phyloP scores from a whole-genome alignment of 2,888 invertebrate genomes.

The Candidula unifasciata region DNA sequence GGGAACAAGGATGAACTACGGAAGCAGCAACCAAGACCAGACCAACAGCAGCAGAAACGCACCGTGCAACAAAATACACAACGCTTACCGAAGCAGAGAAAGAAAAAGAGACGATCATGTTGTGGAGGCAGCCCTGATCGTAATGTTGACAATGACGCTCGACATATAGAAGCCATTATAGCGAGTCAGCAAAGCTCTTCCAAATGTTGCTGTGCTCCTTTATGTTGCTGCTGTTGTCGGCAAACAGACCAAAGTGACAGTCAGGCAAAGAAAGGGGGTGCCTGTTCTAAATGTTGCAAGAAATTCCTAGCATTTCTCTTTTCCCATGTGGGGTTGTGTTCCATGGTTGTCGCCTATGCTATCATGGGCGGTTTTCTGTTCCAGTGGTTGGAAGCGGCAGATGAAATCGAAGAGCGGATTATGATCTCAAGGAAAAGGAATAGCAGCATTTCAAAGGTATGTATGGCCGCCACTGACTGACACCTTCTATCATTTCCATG shows the following conservation, averaged over 20 bases:
- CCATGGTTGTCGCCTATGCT: constrained; percentile 92
- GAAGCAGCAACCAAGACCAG: not conserved
- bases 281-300: constrained; percentile 76
- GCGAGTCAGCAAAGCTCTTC: not conserved
- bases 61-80: not conserved
- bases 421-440: constrained; percentile 57
- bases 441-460: constrained; percentile 57
- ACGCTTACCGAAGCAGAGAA: not conserved
- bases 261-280: constrained; percentile 59
- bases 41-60: not conserved
- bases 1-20: not conserved
- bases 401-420: constrained; percentile 60
- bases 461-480: not conserved
- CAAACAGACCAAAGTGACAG: not conserved
- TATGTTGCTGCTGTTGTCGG: constrained; percentile 27
- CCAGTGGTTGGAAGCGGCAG: constrained; percentile 83
- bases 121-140: not conserved
- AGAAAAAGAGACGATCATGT: constrained; percentile 13
- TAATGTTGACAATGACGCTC: constrained; percentile 35
- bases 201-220: constrained; percentile 14
- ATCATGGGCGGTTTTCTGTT: constrained; percentile 95
- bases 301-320: constrained; percentile 94
- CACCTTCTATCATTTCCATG: not conserved
- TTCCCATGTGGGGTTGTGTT: constrained; percentile 96
- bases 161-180: constrained; percentile 45